A percentile compares a stretch with the other conserved stretches of the same genome.
phyloP scores from a whole-genome alignment of 2,113 vertebrate genomes.

The Athene cunicularia region DNA sequence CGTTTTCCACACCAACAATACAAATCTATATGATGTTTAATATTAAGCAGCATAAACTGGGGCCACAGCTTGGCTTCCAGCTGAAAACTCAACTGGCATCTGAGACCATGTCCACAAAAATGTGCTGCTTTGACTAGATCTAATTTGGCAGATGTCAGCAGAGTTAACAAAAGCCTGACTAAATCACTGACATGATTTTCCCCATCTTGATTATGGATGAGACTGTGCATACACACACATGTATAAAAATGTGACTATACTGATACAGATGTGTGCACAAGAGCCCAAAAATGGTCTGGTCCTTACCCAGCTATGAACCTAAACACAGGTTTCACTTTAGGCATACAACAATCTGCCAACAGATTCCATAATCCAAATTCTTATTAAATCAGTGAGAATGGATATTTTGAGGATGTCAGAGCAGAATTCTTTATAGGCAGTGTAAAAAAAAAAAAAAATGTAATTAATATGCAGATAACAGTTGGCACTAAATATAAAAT shows the following conservation, averaged over 20 bases:
- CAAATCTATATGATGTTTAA: too few species aligned
- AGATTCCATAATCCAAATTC: background rate
- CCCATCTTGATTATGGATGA: background rate
- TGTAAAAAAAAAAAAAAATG: too few species aligned
- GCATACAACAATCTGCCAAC: background rate
- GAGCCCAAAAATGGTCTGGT: background rate
- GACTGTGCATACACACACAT: too few species aligned
- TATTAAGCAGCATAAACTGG: background rate
- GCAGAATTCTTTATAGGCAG: background rate
- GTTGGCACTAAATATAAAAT: background rate
- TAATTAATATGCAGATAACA: background rate
- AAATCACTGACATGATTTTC: background rate
- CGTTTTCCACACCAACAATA: background rate
- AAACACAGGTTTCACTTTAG: background rate
- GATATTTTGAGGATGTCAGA: background rate
- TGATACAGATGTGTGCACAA: background rate
- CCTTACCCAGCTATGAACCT: background rate
- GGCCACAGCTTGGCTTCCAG: background rate
- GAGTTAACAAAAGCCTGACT: background rate
- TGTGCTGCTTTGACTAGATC: background rate
- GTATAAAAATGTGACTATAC: background rate
- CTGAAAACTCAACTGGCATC: background rate
- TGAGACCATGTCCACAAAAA: too few species aligned
- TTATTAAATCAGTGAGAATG: background rate
- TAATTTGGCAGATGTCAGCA: background rate